Base-by-base conservation (phyloP, 2,888 invertebrate species). In the Minunthozetes semirufus region DNA sequence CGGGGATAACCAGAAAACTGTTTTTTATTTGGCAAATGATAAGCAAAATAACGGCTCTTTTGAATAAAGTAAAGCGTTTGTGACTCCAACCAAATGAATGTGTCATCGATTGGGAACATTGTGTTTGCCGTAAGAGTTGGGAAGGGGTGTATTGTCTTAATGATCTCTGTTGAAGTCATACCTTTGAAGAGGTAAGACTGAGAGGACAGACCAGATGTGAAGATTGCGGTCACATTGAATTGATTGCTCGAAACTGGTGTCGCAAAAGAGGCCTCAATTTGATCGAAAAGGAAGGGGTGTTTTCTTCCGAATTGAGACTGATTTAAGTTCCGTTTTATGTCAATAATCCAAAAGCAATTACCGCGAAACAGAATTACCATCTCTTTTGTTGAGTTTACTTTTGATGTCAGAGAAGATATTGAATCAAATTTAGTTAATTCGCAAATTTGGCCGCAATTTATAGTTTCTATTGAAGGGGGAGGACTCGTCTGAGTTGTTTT, bases 141-240 rank as follows among this genome's bases (percentile, higher is more conserved):
- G 33, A 61, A 61, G 3, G 61, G 33, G n/a, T 61, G 61, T 61
- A 27, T 33, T 61, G 25, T 29, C 29, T 33, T 29, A n/a, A 2
- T 33, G 1, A 61, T 33, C 22, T 61, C 29, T n/a, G 15, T 61
- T 0, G 15, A 17, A 2, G 17, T 15, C 13, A 9, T 6, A 11
- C 6, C 33, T 27, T 29, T n/a, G 6, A 33, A 29, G 1, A 29
- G 17, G 3, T 33, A n/a, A 4, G 61, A n/a, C 22, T 61, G 29
- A 11, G 61, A 61, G 17, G 61, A 33, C 61, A 61, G 61, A n/a
- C 61, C 61, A 4, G 61, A 61, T n/a, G 61, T 61, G 61, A 61
- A 61, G 29, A 61, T n/a, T 11, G n/a, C 61, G 4, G 33, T 61
- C 3, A 61, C n/a, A n/a, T 61, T 61, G n/a, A n/a, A 15, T 27